Conservation (phyloP, 2,888 invertebrate genomes). For the Drosophila peninsularis region DNA sequence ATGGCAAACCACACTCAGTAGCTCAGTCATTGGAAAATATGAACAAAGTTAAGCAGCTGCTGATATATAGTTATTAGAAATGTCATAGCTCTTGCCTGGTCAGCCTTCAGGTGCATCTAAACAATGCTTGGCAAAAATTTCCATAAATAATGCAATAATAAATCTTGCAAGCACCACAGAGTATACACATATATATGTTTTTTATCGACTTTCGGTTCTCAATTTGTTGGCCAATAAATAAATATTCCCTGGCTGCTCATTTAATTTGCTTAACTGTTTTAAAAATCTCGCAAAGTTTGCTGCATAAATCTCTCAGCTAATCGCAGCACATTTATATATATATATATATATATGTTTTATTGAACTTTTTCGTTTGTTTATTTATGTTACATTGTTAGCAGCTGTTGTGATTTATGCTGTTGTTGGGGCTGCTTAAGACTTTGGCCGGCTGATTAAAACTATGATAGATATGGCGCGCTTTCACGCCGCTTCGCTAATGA, state of each 20-base stretch:
- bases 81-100: neutral
- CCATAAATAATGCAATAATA: slow-evolving; percentile 2
- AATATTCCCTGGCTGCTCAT: slow-evolving; percentile 9
- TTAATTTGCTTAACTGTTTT: slow-evolving; percentile 15
- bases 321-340: neutral
- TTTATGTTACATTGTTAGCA: slow-evolving; percentile 6
- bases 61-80: neutral
- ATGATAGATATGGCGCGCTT: slow-evolving; percentile 51
- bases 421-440: neutral
- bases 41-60: neutral
- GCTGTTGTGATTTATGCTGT: slow-evolving; percentile 27
- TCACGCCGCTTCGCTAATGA: slow-evolving; percentile 37
- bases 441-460: slow-evolving; percentile 49
- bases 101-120: no score
- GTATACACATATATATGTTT: neutral
- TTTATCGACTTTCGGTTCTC: neutral
- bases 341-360: neutral
- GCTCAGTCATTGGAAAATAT: neutral
- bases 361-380: neutral
- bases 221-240: slow-evolving; percentile 9
- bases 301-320: slow-evolving; percentile 6
- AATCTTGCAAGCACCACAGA: neutral
- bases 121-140: no score
- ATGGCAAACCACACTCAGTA: neutral
- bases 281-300: slow-evolving; percentile 6